phyloP scores from a whole-genome alignment of 2,888 invertebrate genomes.

The Marasmarcha lunaedactyla region DNA sequence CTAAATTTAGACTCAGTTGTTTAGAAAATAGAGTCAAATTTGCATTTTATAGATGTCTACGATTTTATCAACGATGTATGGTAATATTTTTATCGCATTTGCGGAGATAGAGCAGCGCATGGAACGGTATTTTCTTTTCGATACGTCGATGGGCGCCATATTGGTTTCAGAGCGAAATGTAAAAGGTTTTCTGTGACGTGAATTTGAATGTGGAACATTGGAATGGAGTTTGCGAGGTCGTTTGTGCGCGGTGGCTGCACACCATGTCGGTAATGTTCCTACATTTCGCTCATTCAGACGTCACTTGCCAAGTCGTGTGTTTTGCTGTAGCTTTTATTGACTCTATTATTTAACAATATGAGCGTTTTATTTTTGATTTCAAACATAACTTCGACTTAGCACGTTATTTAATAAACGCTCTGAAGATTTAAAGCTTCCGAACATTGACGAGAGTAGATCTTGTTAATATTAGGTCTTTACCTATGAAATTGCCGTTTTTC shows the following conservation, averaged over 20 bases:
- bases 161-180: constrained; percentile 6
- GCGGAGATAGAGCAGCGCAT: not conserved
- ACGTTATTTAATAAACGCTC: too few species aligned
- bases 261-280: too few species aligned
- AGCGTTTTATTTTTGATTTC: too few species aligned
- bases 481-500: too few species aligned
- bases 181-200: not conserved
- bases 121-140: not conserved
- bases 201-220: not conserved
- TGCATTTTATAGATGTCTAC: constrained; percentile 15
- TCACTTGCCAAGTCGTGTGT: too few species aligned
- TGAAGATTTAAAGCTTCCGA: too few species aligned
- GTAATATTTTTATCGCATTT: constrained; percentile 31
- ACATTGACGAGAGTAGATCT: too few species aligned
- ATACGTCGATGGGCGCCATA: constrained; percentile 1
- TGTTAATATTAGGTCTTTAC: too few species aligned
- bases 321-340: too few species aligned
- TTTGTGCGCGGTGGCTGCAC: not conserved
- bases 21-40: constrained; percentile 29
- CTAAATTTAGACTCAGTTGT: constrained; percentile 18
- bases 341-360: too few species aligned
- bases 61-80: constrained; percentile 20
- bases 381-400: too few species aligned
- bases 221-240: not conserved
- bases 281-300: too few species aligned